Conservation (phyloP, 2,113 vertebrate genomes). For the Etia nguti region DNA sequence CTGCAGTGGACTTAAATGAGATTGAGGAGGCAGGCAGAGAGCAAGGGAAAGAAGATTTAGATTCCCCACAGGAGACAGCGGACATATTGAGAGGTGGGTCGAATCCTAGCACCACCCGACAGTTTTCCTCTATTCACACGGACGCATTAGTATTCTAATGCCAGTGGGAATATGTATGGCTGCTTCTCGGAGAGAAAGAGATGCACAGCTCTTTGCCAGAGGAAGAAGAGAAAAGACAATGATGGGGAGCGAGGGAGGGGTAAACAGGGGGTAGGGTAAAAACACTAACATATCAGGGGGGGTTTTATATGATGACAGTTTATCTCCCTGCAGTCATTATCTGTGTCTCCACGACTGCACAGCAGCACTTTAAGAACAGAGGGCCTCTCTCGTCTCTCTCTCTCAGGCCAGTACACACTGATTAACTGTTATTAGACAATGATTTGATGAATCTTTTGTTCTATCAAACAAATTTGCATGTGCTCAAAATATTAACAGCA, state of each 20-base stretch:
- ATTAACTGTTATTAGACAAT: background rate
- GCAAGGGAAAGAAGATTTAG: constrained; percentile 31
- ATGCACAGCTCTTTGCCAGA: constrained; percentile 22
- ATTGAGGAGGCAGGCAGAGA: background rate
- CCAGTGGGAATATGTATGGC: constrained; percentile 52
- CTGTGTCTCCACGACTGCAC: background rate
- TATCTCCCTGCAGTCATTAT: constrained; percentile 9
- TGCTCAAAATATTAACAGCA: background rate
- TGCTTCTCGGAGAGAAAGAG: background rate
- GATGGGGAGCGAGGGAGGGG: background rate
- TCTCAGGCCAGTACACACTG: background rate
- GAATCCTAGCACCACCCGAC: constrained; percentile 19
- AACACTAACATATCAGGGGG: background rate
- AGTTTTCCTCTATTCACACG: constrained; percentile 23
- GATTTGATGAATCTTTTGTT: background rate
- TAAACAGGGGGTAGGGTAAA: background rate
- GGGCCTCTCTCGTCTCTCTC: background rate
- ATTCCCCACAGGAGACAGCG: constrained; percentile 33
- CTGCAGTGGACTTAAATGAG: background rate
- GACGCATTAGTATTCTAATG: constrained; percentile 57
- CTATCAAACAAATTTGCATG: background rate
- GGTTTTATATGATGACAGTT: constrained; percentile 13
- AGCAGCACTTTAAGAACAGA: background rate
- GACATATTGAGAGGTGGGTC: constrained; percentile 53
- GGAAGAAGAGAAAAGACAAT: constrained; percentile 13